Evolutionary conservation across 2,797 vertebrate species (phyloP), one percentile per base, ranked within the genome.

Genomic region (Sebastes matsubarae): DNA sequence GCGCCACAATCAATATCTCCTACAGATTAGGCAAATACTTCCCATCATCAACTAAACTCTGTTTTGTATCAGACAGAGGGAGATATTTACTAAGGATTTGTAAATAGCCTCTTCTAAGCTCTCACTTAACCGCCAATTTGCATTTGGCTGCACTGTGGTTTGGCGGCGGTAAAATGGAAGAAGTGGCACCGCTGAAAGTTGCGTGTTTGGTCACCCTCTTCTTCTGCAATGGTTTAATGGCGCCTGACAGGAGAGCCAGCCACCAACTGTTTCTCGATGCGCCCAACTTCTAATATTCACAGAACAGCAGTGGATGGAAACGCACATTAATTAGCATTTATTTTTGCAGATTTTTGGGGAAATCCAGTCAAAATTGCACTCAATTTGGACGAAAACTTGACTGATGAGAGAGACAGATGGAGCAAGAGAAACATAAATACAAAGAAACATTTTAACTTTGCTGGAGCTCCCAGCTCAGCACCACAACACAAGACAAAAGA

Each of bases 281-380:
- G 1, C 6, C n/a, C 12, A 9, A 30, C 46, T 68, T 68, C 20
- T 68, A 46, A 27, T 46, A 50, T 67, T 29, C 2, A 3, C 24
- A 71, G n/a, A n/a, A n/a, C 25, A 55, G n/a, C 22, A 46, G 69
- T n/a, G 36, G 25, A 60, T 46, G 18, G 4, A 29, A 46, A n/a
- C 0, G 10, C 57, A 22, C 2, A 1, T 29, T 13, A 2, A 42
- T 4, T 8, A 6, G 6, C 10, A 11, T 58, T 13, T 27, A 2
- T 3, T n/a, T 8, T 22, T 1, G 4, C 6, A 1, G 8, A 25
- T 24, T 9, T 42, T 12, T 20, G 3, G 2, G 6, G 6, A n/a
- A 50, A 68, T 67, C n/a, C 6, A 4, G 3, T 50, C 1, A n/a
- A 22, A 18, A 16, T 8, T 36, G 13, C 13, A 2, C 14, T 50